phyloP scores from a whole-genome alignment of 2,888 invertebrate genomes.

The Chloromyia formosa region DNA sequence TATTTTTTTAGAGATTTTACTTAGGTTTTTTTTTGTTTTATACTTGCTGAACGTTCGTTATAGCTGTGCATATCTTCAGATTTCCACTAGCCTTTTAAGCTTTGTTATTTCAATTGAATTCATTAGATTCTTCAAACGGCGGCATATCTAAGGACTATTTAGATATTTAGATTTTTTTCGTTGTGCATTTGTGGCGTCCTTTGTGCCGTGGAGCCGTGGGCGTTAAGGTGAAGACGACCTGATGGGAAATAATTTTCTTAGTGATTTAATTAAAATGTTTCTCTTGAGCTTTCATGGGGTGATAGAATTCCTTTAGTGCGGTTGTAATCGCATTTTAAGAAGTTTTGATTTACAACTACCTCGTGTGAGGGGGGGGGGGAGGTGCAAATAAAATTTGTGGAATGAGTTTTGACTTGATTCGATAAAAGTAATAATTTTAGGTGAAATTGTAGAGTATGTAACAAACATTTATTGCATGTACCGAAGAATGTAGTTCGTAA shows the following conservation, averaged over 20 bases:
- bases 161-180: constrained; percentile 22
- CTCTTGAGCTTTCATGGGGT: constrained; percentile 18
- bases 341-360: constrained; percentile 40
- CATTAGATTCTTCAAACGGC: constrained; percentile 12
- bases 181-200: constrained; percentile 11
- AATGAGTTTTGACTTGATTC: neutral
- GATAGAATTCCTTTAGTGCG: constrained; percentile 36
- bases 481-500: too few relatives aligned
- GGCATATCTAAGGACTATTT: constrained; percentile 17
- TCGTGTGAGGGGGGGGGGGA: neutral
- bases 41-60: neutral
- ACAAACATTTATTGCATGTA: too few relatives aligned
- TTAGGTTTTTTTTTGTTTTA: neutral
- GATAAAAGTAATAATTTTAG: too few relatives aligned
- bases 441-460: neutral
- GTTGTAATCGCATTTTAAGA: constrained; percentile 40
- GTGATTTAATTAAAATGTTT: constrained; percentile 43
- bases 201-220: neutral
- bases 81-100: constrained; percentile 8
- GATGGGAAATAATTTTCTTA: constrained; percentile 27
- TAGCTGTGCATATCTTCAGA: neutral
- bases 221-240: neutral
- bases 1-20: neutral
- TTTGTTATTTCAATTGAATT: constrained; percentile 26
- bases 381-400: neutral